Base-by-base conservation (phyloP, 2,797 vertebrate genomes). In the Sebastes iracundus region DNA sequence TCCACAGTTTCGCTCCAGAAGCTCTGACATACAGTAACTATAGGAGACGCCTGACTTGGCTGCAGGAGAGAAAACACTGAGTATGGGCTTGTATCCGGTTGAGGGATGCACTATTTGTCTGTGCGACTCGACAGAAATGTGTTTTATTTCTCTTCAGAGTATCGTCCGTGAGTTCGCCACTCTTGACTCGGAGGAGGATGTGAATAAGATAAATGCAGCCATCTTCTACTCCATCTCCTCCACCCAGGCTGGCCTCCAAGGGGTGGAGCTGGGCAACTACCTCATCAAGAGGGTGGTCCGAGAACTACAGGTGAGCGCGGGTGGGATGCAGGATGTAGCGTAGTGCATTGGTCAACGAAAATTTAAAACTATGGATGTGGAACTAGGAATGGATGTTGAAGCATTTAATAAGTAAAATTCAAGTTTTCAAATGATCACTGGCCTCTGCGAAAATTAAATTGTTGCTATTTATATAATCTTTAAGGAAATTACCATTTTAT, bases 191-290 rank as follows among this genome's bases (percentile, higher is more conserved):
- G 96, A 94, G 30, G 96, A 99, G 87, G 97, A 99, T 28, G 77
- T 90, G 72, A 96, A 94, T 72, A 96, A 96, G 91, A 96, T 99
- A 33, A 95, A 96, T 1, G 92, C 97, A 0, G 98, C 98, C 23
- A 68, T 99, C 87, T 99, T 99, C 90, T 99, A 99, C 92, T 99
- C 99, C 20, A 97, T 99, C 93, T 98, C 97, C 66, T 97, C 98
- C 88, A 97, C 97, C 22, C 97, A 99, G 90, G 95, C 96, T 8
- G 99, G 98, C 6, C 96, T 99, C 53, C 98, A 99, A 62, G 98
- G 98, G 1, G 97, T 99, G 74, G 98, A 99, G 73, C 96, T 99
- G 2, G 99, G 98, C 10, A 97, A 97, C 68, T 96, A 98, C 91
- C 97, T 99, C 82, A 97, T 99, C 92, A 99, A 99, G 89, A 96